These are phyloP conservation scores for Coenobita brevimanus DNA, from an alignment of 1,140 invertebrate species.

Conservation along the genomic window DNA sequence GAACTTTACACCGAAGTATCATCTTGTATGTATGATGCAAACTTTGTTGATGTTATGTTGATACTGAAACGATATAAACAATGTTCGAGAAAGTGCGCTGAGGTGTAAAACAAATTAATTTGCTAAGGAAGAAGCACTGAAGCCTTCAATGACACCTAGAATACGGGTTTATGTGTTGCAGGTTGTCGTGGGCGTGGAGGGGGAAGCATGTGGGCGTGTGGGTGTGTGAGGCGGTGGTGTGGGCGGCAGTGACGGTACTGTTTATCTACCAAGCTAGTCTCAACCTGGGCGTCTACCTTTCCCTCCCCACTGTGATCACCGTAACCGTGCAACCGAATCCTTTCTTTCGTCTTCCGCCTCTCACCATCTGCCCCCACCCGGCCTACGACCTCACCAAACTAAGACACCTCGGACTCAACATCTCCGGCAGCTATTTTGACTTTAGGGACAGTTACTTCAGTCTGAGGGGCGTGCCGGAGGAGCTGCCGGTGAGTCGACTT, in stretches of 20 bases:
- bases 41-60: too few relatives aligned
- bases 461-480: not conserved
- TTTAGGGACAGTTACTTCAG: not conserved
- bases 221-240: not conserved
- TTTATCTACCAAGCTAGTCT: slow-evolving; percentile 32
- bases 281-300: slow-evolving; percentile 20
- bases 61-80: too few relatives aligned
- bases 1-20: too few relatives aligned
- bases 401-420: slow-evolving; percentile 6
- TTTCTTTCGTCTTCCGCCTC: slow-evolving; percentile 17
- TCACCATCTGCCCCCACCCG: slow-evolving; percentile 31
- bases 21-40: too few relatives aligned
- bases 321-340: slow-evolving; percentile 1
- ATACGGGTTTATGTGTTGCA: too few relatives aligned
- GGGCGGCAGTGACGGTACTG: not conserved
- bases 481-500: not conserved
- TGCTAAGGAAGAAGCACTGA: too few relatives aligned
- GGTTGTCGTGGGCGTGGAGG: too few relatives aligned
- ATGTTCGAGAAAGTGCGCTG: too few relatives aligned
- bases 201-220: too few relatives aligned
- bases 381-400: slow-evolving; percentile 9
- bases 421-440: not conserved
- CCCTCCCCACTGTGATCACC: slow-evolving; percentile 17
- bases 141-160: too few relatives aligned
- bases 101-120: too few relatives aligned